Percentiles rank a stretch among this genome's conserved stretches.
Evolutionary conservation across 2,113 vertebrate species (phyloP).

Genomic region (Macrotis lagotis): DNA sequence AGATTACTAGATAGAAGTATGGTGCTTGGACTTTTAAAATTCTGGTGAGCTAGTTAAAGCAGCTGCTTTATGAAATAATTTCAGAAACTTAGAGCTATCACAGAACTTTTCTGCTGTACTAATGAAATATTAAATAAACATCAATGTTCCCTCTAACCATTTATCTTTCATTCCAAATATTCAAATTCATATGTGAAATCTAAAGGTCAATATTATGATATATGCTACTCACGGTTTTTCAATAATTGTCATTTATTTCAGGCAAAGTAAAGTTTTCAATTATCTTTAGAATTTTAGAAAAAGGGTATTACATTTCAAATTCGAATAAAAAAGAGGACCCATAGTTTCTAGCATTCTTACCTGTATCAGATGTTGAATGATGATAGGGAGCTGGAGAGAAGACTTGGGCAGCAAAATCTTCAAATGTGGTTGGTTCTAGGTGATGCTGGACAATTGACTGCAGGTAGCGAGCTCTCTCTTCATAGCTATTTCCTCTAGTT

Average conservation of each 20-base stretch:
- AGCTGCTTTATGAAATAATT: constrained; percentile 8
- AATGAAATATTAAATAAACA: not conserved
- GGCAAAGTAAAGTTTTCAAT: constrained; percentile 21
- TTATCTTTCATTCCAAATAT: constrained; percentile 46
- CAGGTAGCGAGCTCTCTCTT: constrained; percentile 96
- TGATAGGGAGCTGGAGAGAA: constrained; percentile 97
- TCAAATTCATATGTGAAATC: constrained; percentile 64
- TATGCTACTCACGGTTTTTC: constrained; percentile 42
- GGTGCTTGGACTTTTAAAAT: constrained; percentile 44
- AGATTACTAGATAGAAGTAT: constrained; percentile 46
- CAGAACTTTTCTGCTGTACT: not conserved
- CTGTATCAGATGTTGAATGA: constrained; percentile 91
- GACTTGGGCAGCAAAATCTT: constrained; percentile 97
- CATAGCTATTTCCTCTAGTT: constrained; percentile 92
- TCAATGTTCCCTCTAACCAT: not conserved
- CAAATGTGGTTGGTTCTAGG: constrained; percentile 95
- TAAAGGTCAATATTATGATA: constrained; percentile 44
- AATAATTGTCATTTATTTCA: constrained; percentile 54
- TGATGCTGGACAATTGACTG: constrained; percentile 97
- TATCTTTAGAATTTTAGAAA: constrained; percentile 72
- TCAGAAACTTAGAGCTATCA: not conserved
- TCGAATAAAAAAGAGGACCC: constrained; percentile 58
- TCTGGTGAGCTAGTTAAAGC: constrained; percentile 31
- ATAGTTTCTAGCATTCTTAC: constrained; percentile 82
- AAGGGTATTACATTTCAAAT: constrained; percentile 86